These are phyloP conservation scores for Tauraco erythrolophus DNA, from an alignment of 2,113 vertebrate species.

Conservation along the genomic window DNA sequence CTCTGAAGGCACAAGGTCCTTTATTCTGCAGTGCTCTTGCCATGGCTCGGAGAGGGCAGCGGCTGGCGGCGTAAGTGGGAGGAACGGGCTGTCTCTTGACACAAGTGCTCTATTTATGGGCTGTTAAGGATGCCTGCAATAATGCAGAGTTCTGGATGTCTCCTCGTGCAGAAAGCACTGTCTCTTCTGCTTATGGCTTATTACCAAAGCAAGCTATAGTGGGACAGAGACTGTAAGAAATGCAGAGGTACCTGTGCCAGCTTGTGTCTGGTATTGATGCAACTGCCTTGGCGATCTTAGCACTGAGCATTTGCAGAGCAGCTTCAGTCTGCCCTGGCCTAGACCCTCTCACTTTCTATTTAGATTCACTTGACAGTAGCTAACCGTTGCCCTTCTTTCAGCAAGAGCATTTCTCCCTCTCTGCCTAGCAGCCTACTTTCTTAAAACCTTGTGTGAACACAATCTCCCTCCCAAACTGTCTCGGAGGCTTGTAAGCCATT, in stretches of 20 bases:
- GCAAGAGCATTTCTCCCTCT: neutral
- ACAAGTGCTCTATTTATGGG: slow-evolving; percentile 8
- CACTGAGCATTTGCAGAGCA: neutral
- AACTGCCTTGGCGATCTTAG: neutral
- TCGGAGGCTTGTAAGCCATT: rapidly evolving
- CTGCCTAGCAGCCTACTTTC: neutral
- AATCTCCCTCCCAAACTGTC: neutral
- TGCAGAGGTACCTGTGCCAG: neutral
- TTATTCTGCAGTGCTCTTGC: neutral
- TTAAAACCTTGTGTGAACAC: neutral
- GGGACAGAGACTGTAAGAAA: rapidly evolving
- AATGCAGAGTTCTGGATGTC: neutral
- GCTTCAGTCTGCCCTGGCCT: neutral
- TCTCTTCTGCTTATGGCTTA: neutral
- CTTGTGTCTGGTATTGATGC: neutral
- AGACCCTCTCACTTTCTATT: neutral
- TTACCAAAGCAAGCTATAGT: rapidly evolving
- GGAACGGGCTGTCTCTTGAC: neutral
- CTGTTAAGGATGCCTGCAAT: neutral
- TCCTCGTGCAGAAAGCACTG: neutral
- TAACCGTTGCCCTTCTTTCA: neutral
- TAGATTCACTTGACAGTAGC: neutral
- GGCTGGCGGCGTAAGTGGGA: neutral
- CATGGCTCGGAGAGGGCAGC: neutral
- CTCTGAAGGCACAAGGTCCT: neutral